Conservation (phyloP, 1,140 invertebrate species). For the Macrotrachela quadricornifera region DNA sequence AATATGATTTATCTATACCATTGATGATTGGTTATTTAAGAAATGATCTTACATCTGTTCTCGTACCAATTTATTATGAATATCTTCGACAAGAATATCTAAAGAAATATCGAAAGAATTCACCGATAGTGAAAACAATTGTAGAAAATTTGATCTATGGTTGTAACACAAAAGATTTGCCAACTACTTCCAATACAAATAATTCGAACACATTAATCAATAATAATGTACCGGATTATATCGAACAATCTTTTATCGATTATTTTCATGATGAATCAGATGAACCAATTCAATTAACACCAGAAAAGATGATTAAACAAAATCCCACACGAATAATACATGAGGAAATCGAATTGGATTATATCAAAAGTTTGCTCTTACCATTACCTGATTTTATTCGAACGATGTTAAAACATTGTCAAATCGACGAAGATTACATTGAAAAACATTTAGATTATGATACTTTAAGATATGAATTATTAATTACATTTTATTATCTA, state of each 20-base stretch:
- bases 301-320: background rate
- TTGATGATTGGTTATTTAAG: slow-evolving; percentile 1
- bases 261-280: background rate
- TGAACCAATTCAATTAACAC: background rate
- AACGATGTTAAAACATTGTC: background rate
- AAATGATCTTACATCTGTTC: slow-evolving; percentile 1
- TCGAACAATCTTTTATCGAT: slow-evolving; percentile 1
- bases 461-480: background rate
- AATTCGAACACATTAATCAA: background rate
- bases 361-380: background rate
- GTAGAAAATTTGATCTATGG: background rate
- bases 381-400: background rate
- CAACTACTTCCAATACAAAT: background rate
- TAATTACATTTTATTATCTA: background rate
- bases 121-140: background rate
- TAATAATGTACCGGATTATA: background rate
- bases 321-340: background rate
- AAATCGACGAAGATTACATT: background rate
- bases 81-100: background rate
- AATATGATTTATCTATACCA: slow-evolving; percentile 1
- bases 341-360: background rate
- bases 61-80: slow-evolving; percentile 1
- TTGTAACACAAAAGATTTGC: background rate
- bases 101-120: too few relatives aligned
- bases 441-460: slow-evolving; percentile 3